A percentile compares a stretch with the other conserved stretches of the same genome.
Evolutionary conservation across 2,888 invertebrate genomes (phyloP).

Genomic region (Diaphora mendica): DNA sequence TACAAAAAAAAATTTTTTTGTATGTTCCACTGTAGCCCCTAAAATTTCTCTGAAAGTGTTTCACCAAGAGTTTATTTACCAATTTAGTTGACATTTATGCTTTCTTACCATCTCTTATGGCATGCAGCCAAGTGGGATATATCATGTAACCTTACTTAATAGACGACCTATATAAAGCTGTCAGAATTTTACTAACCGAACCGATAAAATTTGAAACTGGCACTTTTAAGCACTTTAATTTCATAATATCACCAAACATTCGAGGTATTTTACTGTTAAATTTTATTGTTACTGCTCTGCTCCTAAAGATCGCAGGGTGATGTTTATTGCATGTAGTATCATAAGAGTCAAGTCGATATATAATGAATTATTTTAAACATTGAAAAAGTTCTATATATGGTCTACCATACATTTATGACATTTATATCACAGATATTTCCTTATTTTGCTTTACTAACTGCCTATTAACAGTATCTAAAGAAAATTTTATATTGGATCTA

Average conservation of each 20-base stretch:
- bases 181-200: not conserved
- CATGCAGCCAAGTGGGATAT: not conserved
- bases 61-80: not conserved
- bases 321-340: not conserved
- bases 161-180: not conserved
- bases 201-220: not conserved
- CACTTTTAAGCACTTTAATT: not conserved
- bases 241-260: too few relatives aligned
- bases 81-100: not conserved
- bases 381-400: too few relatives aligned
- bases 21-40: too few relatives aligned
- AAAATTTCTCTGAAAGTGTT: not conserved
- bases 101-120: not conserved
- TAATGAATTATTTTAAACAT: too few relatives aligned
- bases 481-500: too few relatives aligned
- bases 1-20: not conserved
- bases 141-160: not conserved
- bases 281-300: not conserved
- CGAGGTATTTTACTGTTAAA: not conserved
- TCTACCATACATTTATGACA: too few relatives aligned
- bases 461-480: too few relatives aligned
- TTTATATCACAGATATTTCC: too few relatives aligned
- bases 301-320: not conserved
- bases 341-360: not conserved
- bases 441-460: too few relatives aligned